These are phyloP conservation scores for Drosophila paulistorum DNA, from an alignment of 1,140 invertebrate species.

Conservation along the genomic window DNA sequence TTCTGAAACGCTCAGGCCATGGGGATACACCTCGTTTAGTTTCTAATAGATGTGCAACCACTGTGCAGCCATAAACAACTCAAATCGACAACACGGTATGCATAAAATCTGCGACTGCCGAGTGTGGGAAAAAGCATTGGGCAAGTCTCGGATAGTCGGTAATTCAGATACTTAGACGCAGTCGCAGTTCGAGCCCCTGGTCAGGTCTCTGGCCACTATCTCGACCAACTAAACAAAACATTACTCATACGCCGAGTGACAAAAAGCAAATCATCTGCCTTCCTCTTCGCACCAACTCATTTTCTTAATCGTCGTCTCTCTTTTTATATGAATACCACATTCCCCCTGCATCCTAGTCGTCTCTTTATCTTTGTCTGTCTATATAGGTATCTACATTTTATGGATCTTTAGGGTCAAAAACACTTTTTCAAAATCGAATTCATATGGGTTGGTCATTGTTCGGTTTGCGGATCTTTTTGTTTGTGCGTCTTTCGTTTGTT, in stretches of 20 bases:
- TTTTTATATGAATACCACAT: not conserved
- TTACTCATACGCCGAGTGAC: slow-evolving; percentile 69
- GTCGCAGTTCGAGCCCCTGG: not conserved
- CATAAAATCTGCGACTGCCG: slow-evolving; percentile 56
- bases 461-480: slow-evolving; percentile 56
- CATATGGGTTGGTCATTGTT: slow-evolving; percentile 25
- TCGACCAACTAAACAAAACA: slow-evolving; percentile 30
- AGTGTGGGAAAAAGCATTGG: slow-evolving; percentile 71
- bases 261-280: not conserved
- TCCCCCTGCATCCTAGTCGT: not conserved
- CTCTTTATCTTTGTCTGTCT: not conserved
- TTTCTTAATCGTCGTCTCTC: not conserved
- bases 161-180: not conserved
- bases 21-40: no score
- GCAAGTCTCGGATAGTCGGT: slow-evolving; percentile 34
- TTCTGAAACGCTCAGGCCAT: no score
- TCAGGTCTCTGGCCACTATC: not conserved
- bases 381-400: not conserved
- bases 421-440: slow-evolving; percentile 40
- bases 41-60: slow-evolving; percentile 21
- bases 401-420: slow-evolving; percentile 40
- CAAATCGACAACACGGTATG: slow-evolving; percentile 44
- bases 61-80: slow-evolving; percentile 32
- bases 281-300: not conserved
- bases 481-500: slow-evolving; percentile 19